phyloP scores from a whole-genome alignment of 2,888 invertebrate genomes.

The Pyrrhia umbra region DNA sequence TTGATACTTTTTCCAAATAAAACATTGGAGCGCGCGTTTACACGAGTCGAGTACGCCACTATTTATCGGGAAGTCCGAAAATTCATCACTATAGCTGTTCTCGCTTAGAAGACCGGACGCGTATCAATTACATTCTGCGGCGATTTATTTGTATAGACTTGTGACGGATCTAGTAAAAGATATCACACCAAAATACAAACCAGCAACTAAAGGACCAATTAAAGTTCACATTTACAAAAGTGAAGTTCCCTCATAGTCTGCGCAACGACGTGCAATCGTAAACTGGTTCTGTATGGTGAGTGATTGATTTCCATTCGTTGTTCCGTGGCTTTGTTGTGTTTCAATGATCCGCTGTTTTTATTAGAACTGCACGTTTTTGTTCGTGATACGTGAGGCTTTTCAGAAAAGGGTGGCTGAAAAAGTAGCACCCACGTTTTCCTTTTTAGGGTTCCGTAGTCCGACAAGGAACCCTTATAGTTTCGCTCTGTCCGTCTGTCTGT shows the following conservation, averaged over 20 bases:
- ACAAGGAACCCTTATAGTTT: no score
- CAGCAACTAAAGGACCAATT: conserved; percentile 58
- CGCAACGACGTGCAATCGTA: conserved; percentile 47
- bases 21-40: conserved; percentile 18
- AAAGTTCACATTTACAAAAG: conserved; percentile 58
- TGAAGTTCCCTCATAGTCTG: conserved; percentile 45
- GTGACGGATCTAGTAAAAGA: conserved; percentile 43
- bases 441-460: no score
- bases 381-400: conserved; percentile 54
- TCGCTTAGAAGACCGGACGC: conserved; percentile 36
- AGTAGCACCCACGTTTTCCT: conserved; percentile 41
- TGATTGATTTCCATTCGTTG: conserved; percentile 62
- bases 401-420: conserved; percentile 55
- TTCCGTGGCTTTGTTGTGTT: conserved; percentile 55
- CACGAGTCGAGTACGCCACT: conserved; percentile 14
- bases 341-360: conserved; percentile 60
- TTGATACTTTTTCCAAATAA: conserved; percentile 36
- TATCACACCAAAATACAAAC: conserved; percentile 51
- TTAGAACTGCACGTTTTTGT: conserved; percentile 55
- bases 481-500: no score
- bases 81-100: conserved; percentile 42
- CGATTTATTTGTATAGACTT: conserved; percentile 40
- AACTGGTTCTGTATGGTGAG: conserved; percentile 58
- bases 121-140: conserved; percentile 41
- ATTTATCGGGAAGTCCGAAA: conserved; percentile 39